Evolutionary conservation across 2,797 vertebrate genomes (phyloP).

Genomic region (Urophycis tenuis): DNA sequence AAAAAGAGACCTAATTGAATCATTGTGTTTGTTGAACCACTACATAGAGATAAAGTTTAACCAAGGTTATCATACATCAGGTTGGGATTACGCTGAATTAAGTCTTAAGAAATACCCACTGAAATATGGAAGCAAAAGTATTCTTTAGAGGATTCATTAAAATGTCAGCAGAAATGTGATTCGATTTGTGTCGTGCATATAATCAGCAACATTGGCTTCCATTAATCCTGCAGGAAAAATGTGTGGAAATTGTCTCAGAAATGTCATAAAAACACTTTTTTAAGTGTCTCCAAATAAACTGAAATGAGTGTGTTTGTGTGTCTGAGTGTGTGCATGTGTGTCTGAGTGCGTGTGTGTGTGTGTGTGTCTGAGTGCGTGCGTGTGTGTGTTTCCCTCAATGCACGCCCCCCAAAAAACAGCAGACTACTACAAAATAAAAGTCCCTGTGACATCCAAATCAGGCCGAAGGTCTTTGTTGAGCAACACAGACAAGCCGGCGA

Average conservation of each 20-base stretch:
- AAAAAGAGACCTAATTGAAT: conserved; percentile 19
- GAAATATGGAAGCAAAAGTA: no score
- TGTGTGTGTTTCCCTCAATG: neutral
- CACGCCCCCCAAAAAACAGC: no score
- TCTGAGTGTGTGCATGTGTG: no score
- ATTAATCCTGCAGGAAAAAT: neutral
- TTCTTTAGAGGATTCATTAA: neutral
- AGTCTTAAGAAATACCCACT: conserved; percentile 5
- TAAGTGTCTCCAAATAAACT: no score
- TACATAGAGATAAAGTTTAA: conserved; percentile 9
- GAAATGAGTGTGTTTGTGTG: neutral
- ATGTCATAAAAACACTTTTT: neutral
- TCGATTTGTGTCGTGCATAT: neutral
- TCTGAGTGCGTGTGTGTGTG: no score
- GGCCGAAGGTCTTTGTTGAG: neutral
- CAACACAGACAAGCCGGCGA: neutral
- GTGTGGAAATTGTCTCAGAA: neutral
- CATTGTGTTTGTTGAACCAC: conserved; percentile 22
- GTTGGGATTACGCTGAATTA: neutral
- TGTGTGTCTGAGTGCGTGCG: no score
- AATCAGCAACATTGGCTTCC: neutral
- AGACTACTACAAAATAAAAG: no score
- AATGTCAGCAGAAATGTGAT: neutral
- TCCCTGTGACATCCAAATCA: neutral
- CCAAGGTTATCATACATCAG: neutral